Evolutionary conservation across 1,140 invertebrate genomes (phyloP).

Genomic region (Hyles euphorbiae): DNA sequence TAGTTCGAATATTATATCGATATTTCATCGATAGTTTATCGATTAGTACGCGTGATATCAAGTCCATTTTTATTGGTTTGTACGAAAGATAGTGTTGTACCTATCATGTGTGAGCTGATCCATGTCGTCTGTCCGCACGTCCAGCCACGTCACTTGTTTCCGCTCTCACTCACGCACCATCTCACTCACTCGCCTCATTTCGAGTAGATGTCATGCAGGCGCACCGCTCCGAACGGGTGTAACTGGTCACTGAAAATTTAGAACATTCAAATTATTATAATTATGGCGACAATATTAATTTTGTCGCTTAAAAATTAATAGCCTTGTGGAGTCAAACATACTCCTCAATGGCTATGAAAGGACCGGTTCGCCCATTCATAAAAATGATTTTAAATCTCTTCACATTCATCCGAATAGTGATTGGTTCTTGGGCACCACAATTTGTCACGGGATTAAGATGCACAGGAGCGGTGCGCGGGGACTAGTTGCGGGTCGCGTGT

Average conservation of each 20-base stretch:
- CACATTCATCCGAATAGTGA: no score
- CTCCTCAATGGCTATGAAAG: no score
- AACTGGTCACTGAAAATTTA: not conserved
- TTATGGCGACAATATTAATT: not conserved
- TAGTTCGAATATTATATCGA: no score
- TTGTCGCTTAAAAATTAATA: no score
- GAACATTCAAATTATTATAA: not conserved
- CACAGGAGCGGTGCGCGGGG: slow-evolving; percentile 14
- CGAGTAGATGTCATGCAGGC: slow-evolving; percentile 44
- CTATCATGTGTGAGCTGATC: slow-evolving; percentile 33
- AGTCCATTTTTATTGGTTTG: no score
- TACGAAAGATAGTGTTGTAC: not conserved
- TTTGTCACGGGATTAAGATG: no score
- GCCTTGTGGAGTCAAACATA: no score
- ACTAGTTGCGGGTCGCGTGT: slow-evolving; percentile 42
- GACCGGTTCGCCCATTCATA: no score
- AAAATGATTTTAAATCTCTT: no score
- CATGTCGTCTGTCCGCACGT: slow-evolving; percentile 49
- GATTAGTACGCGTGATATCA: no score
- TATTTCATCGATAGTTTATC: no score
- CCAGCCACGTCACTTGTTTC: slow-evolving; percentile 67
- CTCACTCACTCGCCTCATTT: slow-evolving; percentile 67
- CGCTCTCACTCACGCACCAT: slow-evolving; percentile 70
- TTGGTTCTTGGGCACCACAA: no score
- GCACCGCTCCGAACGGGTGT: slow-evolving; percentile 32